phyloP scores from a whole-genome alignment of 2,797 vertebrate species.

The Botia kubotai region DNA sequence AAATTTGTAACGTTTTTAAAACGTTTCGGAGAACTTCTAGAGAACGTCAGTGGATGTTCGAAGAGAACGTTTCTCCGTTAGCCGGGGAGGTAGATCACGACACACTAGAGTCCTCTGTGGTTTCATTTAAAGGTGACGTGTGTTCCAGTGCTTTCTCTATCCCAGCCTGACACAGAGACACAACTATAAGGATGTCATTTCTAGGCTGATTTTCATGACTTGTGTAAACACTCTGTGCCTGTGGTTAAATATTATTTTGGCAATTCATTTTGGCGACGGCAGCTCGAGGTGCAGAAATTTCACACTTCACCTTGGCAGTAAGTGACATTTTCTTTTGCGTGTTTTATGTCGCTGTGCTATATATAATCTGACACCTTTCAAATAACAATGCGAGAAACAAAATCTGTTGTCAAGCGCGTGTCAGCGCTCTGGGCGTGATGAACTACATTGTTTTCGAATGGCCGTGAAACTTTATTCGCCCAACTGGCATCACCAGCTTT shows the following conservation, averaged over 20 bases:
- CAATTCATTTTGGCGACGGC: neutral
- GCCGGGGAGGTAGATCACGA: neutral
- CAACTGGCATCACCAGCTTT: conserved; percentile 46
- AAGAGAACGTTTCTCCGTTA: no score
- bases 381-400: conserved; percentile 6
- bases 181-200: neutral
- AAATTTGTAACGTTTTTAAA: no score
- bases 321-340: conserved; percentile 3
- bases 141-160: neutral
- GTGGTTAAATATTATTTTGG: neutral
- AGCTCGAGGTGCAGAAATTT: neutral
- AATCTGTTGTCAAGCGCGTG: conserved; percentile 33
- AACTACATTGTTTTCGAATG: conserved; percentile 34
- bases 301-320: no score
- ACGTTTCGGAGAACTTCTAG: no score
- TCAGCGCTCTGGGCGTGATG: conserved; percentile 40
- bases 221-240: no score
- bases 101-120: neutral
- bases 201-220: neutral
- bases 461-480: conserved; percentile 42
- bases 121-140: neutral
- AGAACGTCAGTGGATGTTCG: no score
- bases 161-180: neutral
- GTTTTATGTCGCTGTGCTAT: neutral
- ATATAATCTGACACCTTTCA: conserved; percentile 14